phyloP scores from a whole-genome alignment of 2,888 invertebrate species.

The Dryadula phaetusa region DNA sequence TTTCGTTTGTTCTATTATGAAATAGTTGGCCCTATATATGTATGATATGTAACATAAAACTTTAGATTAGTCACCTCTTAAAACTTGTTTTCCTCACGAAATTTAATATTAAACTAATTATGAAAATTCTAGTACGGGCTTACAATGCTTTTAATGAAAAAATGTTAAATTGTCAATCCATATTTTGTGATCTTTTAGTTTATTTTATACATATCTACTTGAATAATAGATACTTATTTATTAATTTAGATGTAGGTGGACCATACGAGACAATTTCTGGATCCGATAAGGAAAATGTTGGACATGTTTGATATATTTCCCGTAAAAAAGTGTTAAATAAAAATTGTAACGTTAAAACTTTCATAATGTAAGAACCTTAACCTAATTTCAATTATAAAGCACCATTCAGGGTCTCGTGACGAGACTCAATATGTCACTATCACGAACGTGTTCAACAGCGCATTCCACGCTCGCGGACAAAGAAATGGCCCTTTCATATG shows the following conservation, averaged over 20 bases:
- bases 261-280: background rate
- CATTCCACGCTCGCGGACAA: slow-evolving; percentile 38
- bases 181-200: no score
- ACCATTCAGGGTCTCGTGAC: slow-evolving; percentile 30
- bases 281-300: background rate
- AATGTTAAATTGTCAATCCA: no score
- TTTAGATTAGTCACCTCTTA: background rate
- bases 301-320: background rate
- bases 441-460: slow-evolving; percentile 45
- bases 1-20: background rate
- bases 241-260: background rate
- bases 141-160: no score
- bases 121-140: no score
- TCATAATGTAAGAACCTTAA: background rate
- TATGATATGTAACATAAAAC: background rate
- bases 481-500: slow-evolving; percentile 42
- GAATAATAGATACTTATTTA: background rate
- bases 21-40: background rate
- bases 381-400: slow-evolving; percentile 27
- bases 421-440: slow-evolving; percentile 37
- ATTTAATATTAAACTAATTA: no score
- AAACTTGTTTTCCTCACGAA: background rate
- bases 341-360: background rate
- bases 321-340: background rate
- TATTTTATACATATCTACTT: no score